These are phyloP conservation scores for Phataginus tricuspis DNA, from an alignment of 2,797 vertebrate species.

Conservation along the genomic window DNA sequence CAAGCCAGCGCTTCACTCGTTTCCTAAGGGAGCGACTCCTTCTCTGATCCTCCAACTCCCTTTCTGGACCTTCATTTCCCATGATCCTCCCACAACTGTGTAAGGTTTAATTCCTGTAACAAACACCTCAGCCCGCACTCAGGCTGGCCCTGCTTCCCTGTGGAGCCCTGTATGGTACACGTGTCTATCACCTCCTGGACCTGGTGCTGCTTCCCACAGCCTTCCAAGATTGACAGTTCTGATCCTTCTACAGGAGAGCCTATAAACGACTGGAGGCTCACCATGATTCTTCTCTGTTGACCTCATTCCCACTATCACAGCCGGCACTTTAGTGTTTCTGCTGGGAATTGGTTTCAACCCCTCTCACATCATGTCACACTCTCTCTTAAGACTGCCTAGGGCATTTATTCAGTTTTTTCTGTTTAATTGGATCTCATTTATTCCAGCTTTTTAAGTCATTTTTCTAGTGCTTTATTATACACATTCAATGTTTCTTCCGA, in stretches of 20 bases:
- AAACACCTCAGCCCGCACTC: neutral
- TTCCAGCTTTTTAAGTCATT: neutral
- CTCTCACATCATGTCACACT: neutral
- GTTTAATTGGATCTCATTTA: neutral
- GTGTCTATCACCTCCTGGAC: neutral
- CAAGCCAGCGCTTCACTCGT: neutral
- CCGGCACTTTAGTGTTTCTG: neutral
- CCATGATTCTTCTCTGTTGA: fast-evolving
- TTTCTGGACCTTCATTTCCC: neutral
- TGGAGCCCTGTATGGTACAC: neutral
- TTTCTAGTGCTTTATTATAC: neutral
- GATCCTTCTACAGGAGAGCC: neutral
- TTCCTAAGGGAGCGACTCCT: neutral
- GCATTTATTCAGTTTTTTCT: neutral
- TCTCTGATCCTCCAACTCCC: neutral
- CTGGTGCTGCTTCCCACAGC: neutral
- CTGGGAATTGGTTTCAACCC: neutral
- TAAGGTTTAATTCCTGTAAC: conserved; percentile 4
- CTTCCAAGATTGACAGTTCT: fast-evolving
- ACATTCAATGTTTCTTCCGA: neutral
- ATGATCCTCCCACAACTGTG: neutral
- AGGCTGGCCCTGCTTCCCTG: neutral
- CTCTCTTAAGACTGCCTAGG: neutral
- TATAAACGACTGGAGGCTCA: fast-evolving
- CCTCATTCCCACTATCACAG: neutral